A percentile compares a stretch with the other conserved stretches of the same genome.
Conservation (phyloP, 2,888 invertebrate species). For the Ennomos quercinarius region DNA sequence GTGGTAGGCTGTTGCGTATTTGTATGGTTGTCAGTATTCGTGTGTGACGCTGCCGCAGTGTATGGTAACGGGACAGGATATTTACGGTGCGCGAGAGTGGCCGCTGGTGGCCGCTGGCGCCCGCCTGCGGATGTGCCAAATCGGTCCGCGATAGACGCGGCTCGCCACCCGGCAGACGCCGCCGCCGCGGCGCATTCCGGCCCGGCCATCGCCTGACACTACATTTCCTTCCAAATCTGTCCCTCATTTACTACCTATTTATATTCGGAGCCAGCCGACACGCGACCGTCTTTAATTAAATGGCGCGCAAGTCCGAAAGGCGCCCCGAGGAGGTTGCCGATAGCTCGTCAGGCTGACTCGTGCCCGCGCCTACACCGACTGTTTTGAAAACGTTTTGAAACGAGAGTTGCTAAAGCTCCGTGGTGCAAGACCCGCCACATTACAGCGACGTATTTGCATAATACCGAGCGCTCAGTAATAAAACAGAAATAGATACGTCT, state of each 20-base stretch:
- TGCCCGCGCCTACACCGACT: constrained; percentile 67
- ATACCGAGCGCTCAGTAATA: constrained; percentile 74
- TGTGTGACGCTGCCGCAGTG: constrained; percentile 41
- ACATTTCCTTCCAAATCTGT: constrained; percentile 63
- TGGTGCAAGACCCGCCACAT: constrained; percentile 79
- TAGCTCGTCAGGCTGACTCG: constrained; percentile 54
- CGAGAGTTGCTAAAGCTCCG: constrained; percentile 74
- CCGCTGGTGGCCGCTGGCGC: constrained; percentile 67
- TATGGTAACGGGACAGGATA: constrained; percentile 68
- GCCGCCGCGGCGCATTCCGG: constrained; percentile 77
- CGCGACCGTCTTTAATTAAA: constrained; percentile 51
- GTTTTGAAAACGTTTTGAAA: constrained; percentile 83
- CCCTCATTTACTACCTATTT: constrained; percentile 54
- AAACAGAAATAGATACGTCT: constrained; percentile 60
- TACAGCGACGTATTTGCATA: constrained; percentile 81
- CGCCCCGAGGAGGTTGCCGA: constrained; percentile 53
- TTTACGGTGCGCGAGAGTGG: constrained; percentile 64
- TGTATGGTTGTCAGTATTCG: constrained; percentile 51
- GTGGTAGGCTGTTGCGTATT: constrained; percentile 46
- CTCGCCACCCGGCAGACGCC: constrained; percentile 79
- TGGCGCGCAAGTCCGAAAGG: constrained; percentile 55
- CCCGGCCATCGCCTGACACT: constrained; percentile 71
- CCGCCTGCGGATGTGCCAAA: constrained; percentile 83
- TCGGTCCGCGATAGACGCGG: constrained; percentile 75
- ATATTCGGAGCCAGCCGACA: constrained; percentile 51